These are phyloP conservation scores for Brachionus angularis DNA, from an alignment of 1,140 invertebrate species.

Conservation along the genomic window DNA sequence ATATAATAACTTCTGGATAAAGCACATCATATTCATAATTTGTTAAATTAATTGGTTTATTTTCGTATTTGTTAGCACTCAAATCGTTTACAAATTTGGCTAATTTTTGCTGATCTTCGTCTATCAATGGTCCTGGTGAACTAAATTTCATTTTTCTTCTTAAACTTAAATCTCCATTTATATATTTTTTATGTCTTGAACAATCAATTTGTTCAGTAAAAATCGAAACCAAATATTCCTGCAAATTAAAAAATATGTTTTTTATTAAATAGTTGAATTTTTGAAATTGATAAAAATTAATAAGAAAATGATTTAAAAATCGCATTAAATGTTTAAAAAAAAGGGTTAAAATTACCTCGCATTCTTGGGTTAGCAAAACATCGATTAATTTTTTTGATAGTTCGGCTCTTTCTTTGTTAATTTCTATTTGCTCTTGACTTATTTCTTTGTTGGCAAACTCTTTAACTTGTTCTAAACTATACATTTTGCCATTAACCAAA, in stretches of 20 bases:
- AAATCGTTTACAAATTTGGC: not conserved
- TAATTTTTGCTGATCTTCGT: slow-evolving; percentile 29
- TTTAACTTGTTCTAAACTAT: slow-evolving; percentile 23
- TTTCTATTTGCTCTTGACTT: slow-evolving; percentile 2
- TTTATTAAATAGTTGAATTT: not conserved
- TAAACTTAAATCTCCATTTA: not conserved
- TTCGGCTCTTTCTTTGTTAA: not conserved
- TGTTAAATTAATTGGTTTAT: slow-evolving; percentile 16
- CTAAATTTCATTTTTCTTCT: slow-evolving; percentile 38
- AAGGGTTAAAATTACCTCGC: not conserved
- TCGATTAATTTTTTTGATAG: not conserved
- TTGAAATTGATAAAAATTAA: not conserved
- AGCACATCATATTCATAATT: slow-evolving; percentile 42
- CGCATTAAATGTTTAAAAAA: too few species aligned
- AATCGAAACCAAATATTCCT: slow-evolving; percentile 17
- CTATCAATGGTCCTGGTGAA: slow-evolving; percentile 30
- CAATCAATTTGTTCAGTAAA: slow-evolving; percentile 12
- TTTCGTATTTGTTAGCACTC: slow-evolving; percentile 3
- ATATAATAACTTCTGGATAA: slow-evolving; percentile 7
- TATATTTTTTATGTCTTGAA: slow-evolving; percentile 24
- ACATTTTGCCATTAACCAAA: slow-evolving; percentile 15
- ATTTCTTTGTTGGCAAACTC: slow-evolving; percentile 17
- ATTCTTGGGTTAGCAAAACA: not conserved
- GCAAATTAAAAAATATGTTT: not conserved
- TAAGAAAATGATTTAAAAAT: not conserved